phyloP scores from a whole-genome alignment of 2,113 vertebrate genomes.

The Xenus cinereus region DNA sequence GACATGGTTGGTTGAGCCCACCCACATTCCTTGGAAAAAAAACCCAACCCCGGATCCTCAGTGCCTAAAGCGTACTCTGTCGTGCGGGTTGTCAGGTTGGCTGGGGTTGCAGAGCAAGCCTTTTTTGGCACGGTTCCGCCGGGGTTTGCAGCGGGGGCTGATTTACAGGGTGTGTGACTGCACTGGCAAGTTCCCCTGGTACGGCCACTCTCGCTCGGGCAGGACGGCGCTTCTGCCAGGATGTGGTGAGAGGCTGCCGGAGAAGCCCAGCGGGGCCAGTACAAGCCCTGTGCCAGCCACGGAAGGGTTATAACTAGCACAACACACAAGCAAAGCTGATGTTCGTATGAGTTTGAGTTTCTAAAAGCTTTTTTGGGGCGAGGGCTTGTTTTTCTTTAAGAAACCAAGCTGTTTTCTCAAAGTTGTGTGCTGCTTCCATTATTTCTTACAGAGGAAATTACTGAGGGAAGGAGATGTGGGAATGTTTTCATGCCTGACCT shows the following conservation, averaged over 20 bases:
- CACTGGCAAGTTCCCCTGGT: background rate
- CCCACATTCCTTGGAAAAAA: background rate
- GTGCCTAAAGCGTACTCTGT: background rate
- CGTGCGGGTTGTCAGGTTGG: background rate
- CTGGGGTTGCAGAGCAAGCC: background rate
- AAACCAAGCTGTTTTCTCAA: background rate
- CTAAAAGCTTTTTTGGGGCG: background rate
- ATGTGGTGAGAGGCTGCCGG: background rate
- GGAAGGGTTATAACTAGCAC: background rate
- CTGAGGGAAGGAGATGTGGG: background rate
- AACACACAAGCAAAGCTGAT: background rate
- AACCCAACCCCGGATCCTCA: background rate
- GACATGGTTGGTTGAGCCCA: background rate
- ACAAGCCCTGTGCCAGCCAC: background rate
- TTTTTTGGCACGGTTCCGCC: background rate
- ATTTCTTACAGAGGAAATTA: background rate
- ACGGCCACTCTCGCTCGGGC: fast-evolving
- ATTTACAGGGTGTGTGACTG: background rate
- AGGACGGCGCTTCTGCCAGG: background rate
- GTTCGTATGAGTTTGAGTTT: background rate
- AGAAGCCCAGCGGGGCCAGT: background rate
- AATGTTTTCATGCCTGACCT: background rate
- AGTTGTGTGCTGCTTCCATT: background rate
- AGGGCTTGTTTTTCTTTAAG: background rate
- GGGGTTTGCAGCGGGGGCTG: background rate